Conservation (phyloP, 1,140 invertebrate species). For the Lepidurus packardi region DNA sequence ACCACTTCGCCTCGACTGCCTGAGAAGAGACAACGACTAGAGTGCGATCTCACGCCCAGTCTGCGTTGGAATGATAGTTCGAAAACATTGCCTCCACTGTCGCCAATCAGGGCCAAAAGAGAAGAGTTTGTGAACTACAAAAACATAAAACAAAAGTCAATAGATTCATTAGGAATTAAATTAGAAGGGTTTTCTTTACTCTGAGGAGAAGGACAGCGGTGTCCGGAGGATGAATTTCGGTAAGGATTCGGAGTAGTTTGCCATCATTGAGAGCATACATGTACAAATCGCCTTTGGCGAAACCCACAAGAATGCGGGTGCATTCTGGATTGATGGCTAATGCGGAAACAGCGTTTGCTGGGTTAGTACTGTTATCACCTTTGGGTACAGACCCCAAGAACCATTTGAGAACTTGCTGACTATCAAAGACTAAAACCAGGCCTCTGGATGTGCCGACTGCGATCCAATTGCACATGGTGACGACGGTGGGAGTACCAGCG, state of each 20-base stretch:
- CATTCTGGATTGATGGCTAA: conserved; percentile 82
- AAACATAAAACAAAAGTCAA: conserved; percentile 34
- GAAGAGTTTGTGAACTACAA: conserved; percentile 66
- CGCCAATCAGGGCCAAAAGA: conserved; percentile 74
- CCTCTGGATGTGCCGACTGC: conserved; percentile 91
- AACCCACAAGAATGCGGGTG: conserved; percentile 75
- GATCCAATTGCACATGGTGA: conserved; percentile 68
- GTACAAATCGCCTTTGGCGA: conserved; percentile 76
- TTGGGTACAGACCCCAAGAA: conserved; percentile 53
- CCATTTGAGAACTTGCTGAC: conserved; percentile 76
- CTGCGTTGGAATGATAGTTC: conserved; percentile 84
- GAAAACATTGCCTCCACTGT: conserved; percentile 97
- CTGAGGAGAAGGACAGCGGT: conserved; percentile 79
- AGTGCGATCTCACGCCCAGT: conserved; percentile 79
- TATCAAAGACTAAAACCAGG: conserved; percentile 81
- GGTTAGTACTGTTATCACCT: conserved; percentile 45
- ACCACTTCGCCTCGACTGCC: conserved; percentile 89
- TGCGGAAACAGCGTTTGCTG: conserved; percentile 62
- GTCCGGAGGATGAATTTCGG: conserved; percentile 77
- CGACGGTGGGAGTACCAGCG: conserved; percentile 76
- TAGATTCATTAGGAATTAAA: not conserved
- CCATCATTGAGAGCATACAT: conserved; percentile 68
- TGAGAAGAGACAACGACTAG: conserved; percentile 53
- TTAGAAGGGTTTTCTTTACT: conserved; percentile 49
- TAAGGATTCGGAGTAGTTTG: conserved; percentile 69